Base-by-base conservation (phyloP, 1,140 invertebrate genomes). In the Argopecten irradians region DNA sequence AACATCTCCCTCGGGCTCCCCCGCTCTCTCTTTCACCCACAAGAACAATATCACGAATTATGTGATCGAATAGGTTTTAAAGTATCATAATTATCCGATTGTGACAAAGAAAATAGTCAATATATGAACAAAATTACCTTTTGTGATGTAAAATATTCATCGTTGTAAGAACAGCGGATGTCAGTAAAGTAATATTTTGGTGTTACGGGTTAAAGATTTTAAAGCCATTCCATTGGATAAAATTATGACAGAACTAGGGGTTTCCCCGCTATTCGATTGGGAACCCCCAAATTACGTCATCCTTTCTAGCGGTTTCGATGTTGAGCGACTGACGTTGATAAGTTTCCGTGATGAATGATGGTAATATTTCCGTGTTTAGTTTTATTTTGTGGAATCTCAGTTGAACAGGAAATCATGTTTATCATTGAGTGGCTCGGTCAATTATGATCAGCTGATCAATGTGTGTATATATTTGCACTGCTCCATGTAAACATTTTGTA, bases 131-230 rank as follows among this genome's bases (percentile, higher is more conserved):
- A 39, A 8, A 8, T 28, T 71, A 71, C 55, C 55, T 71, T 28
- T 71, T 71, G 13, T 71, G 55, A 28, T 71, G 55, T 71, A 71
- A 71, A 71, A 71, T 71, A n/a, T 71, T 71, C 55, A 71, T 71
- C 28, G 55, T n/a, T 5, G 55, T 71, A 28, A 5, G 1, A 71
- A 71, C n/a, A 71, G 22, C 13, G n/a, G n/a, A 5, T 16, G 8
- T 28, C 55, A 71, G n/a, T 11, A 1, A 1, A n/a, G 8, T n/a
- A 71, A 28, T 71, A 28, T 71, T 71, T 71, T 71, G 55, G 55
- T 71, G 13, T 1, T 71, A 71, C 7, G 55, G 55, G 8, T 2
- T 28, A 71, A 71, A 71, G n/a, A 28, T 7, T 3, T 5, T 5
- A 71, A 28, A 71, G 22, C 8, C 55, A 71, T 71, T 71, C 28